Evolutionary conservation across 2,797 vertebrate genomes (phyloP), one percentile per base, ranked within the genome.

Genomic region (Chaenodraco wilsoni): DNA sequence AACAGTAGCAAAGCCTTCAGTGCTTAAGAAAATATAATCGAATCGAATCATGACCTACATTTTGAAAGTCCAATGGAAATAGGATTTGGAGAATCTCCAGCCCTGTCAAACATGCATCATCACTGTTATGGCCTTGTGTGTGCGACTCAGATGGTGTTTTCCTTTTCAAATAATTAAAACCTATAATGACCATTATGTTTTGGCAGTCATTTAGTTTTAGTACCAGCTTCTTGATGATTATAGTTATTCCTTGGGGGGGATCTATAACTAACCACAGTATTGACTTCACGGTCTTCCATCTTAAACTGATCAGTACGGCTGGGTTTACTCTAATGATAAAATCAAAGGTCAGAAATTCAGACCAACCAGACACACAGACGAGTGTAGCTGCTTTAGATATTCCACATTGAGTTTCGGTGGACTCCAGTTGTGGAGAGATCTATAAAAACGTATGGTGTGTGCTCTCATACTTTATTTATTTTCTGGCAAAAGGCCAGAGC

Each of bases 401-500:
- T 76, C 56, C 9, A 72, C 51, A 37, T 88, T 67, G 85, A 88
- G 85, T 88, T 81, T 59, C 69, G 16, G 46, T 40, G 55, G 72
- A 73, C 67, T 81, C 68, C 73, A 78, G 69, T 72, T 69, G 78
- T 60, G 74, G 44, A 1, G 37, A 21, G 57, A 86, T 85, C 84
- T 76, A 83, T 86, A 85, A 83, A 83, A 70, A 82, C 51, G 77
- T 74, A 65, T 81, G 68, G 71, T 70, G 72, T 84, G 66, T 67
- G 70, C 62, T 77, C 81, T 85, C 75, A 74, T 55, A 62, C 75
- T 83, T 86, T 63, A 80, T 84, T 79, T 79, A 37, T 77, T 86
- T 80, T 3, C 74, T 82, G 83, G 76, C 75, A 74, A 71, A 76
- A 72, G 65, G 76, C 83, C 81, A 85, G 51, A 16, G 19, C 63